Evolutionary conservation across 2,888 invertebrate species (phyloP), one percentile per base, ranked within the genome.

Genomic region (Drosophila cognata): DNA sequence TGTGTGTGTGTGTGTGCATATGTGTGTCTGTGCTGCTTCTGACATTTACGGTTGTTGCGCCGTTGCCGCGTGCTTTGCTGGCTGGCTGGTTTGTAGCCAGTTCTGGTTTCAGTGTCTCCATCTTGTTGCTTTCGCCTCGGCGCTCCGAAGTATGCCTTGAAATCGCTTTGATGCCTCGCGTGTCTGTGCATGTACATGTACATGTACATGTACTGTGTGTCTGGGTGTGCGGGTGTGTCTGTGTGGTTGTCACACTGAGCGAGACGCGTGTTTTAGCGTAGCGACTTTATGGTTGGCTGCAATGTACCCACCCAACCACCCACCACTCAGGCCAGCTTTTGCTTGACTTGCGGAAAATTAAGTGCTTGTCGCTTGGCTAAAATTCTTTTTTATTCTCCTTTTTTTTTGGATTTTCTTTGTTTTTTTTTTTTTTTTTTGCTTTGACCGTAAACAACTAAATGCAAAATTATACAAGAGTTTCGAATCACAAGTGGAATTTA

Each of bases 261-360:
- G 67, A 55, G 75, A 75, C 79, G 77, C 77, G 67, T 79, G 79
- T 71, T 78, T 79, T 62, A 61, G 64, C 72, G 52, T n/a, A 65
- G 63, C 67, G 52, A 62, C 71, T 65, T 78, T 71, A 75, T 71
- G 79, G 51, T 71, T 71, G 57, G 58, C 48, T 58, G 35, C 21
- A n/a, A 46, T 66, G 57, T 66, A 71, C 0, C 28, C 46, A 21
- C 41, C 11, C 41, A 36, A 25, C 53, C 53, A 68, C 72, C 66
- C 71, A 70, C 70, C 76, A 71, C 82, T 74, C 61, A 63, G 72
- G 60, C 67, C 70, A 72, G 70, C 72, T 79, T 78, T 81, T 78
- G 82, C 79, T 78, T 80, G 81, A 80, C 80, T 79, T 79, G 80
- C 82, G 79, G 83, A 81, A 81, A 81, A 81, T 81, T 80, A 82